A percentile compares a stretch with the other conserved stretches of the same genome.
Conservation (phyloP, 2,888 invertebrate genomes). For the Nudaria mundana region DNA sequence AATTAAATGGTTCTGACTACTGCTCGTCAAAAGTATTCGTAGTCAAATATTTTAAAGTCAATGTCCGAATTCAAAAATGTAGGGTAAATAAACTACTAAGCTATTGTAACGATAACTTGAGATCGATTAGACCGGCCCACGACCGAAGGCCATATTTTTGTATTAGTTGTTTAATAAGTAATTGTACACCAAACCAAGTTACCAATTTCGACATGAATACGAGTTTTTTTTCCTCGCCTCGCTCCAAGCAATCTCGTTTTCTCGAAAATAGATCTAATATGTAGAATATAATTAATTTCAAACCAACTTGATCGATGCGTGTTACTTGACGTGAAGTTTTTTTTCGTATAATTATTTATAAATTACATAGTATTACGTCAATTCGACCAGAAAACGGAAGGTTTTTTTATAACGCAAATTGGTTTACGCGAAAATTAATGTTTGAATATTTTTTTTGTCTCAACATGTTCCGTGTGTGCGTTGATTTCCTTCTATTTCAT, state of each 20-base stretch:
- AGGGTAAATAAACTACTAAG: slow-evolving; percentile 42
- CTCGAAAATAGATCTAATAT: slow-evolving; percentile 78
- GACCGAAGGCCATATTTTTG: slow-evolving; percentile 59
- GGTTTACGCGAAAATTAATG: slow-evolving; percentile 66
- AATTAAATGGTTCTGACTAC: slow-evolving; percentile 21
- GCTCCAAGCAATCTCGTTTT: slow-evolving; percentile 73
- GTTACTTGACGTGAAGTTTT: slow-evolving; percentile 50
- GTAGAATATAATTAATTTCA: slow-evolving; percentile 78
- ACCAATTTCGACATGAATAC: slow-evolving; percentile 75
- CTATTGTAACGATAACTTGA: slow-evolving; percentile 42
- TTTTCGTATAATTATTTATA: slow-evolving; percentile 73
- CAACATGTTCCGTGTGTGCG: slow-evolving; percentile 36
- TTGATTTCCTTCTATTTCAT: slow-evolving; percentile 47
- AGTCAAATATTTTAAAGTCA: slow-evolving; percentile 22
- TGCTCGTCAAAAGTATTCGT: slow-evolving; percentile 18
- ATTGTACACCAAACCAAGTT: slow-evolving; percentile 71
- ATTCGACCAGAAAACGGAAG: slow-evolving; percentile 62
- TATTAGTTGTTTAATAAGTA: slow-evolving; percentile 75
- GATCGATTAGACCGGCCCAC: slow-evolving; percentile 40
- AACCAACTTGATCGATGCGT: slow-evolving; percentile 75
- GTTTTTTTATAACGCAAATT: slow-evolving; percentile 48
- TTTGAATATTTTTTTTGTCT: slow-evolving; percentile 53
- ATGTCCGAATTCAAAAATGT: slow-evolving; percentile 37
- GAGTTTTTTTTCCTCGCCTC: slow-evolving; percentile 61
- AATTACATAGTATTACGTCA: slow-evolving; percentile 74